Percentiles rank a stretch among this genome's conserved stretches.
Conservation (phyloP, 2,113 vertebrate genomes). For the Cyphomyrus discorhynchus region DNA sequence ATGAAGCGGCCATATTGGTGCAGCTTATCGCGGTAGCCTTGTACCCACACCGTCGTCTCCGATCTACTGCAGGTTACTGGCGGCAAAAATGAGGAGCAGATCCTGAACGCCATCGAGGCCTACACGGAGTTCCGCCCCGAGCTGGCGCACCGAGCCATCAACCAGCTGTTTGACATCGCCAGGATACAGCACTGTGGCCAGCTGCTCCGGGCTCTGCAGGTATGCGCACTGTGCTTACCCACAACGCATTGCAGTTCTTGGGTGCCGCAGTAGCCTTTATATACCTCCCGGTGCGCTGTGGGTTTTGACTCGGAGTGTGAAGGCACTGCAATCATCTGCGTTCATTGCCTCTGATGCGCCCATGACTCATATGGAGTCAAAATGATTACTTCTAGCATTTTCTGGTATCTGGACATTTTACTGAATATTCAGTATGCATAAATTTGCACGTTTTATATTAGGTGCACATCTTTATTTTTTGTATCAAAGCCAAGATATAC, state of each 20-base stretch:
- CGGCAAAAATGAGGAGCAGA: slow-evolving; percentile 90
- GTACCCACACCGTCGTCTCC: not conserved
- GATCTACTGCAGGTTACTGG: slow-evolving; percentile 75
- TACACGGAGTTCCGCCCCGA: slow-evolving; percentile 91
- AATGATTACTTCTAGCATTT: not conserved
- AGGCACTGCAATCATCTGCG: not conserved
- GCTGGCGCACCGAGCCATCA: slow-evolving; percentile 88
- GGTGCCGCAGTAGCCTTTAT: not conserved
- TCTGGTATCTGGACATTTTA: not conserved
- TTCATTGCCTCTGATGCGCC: not conserved
- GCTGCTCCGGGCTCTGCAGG: slow-evolving; percentile 84
- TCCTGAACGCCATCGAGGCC: slow-evolving; percentile 88
- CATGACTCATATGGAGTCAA: not conserved
- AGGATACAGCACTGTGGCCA: slow-evolving; percentile 90
- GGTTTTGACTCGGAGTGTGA: not conserved
- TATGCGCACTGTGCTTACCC: slow-evolving; percentile 34
- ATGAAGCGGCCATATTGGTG: not conserved
- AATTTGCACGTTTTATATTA: not conserved
- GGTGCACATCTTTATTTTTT: not conserved
- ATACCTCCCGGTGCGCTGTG: not conserved
- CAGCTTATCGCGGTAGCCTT: not conserved
- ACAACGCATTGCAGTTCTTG: not conserved
- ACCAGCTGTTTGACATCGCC: slow-evolving; percentile 91
- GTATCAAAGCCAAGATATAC: not conserved
- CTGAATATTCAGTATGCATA: not conserved